Conservation (phyloP, 2,888 invertebrate species). For the Sipha maydis region DNA sequence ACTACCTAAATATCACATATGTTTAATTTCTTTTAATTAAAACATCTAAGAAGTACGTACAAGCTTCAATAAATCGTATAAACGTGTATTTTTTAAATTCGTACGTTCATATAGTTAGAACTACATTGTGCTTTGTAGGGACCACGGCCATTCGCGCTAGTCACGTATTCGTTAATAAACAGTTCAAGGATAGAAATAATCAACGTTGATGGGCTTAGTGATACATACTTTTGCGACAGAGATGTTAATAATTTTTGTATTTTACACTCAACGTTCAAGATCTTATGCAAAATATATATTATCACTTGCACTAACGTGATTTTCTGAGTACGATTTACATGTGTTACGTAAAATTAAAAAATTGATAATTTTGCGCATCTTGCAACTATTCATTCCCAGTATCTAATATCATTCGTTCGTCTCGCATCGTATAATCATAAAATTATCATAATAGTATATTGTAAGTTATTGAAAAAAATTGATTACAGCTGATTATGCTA, state of each 20-base stretch:
- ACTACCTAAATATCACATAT: not conserved
- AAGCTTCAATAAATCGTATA: not conserved
- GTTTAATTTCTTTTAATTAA: not conserved
- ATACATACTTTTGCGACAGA: not conserved
- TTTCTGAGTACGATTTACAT: too few species aligned
- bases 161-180: not conserved
- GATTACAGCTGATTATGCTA: not conserved
- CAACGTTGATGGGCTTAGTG: not conserved
- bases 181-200: constrained; percentile 17
- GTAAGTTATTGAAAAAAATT: not conserved
- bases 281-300: not conserved
- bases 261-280: not conserved
- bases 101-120: not conserved
- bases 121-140: not conserved
- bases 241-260: not conserved
- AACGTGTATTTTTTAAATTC: not conserved
- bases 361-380: not conserved
- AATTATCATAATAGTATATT: not conserved
- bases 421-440: not conserved
- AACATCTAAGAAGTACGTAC: not conserved
- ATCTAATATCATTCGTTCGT: not conserved
- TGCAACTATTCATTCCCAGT: not conserved
- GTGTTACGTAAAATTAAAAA: not conserved
- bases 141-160: not conserved
- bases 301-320: not conserved